A percentile compares a stretch with the other conserved stretches of the same genome.
Evolutionary conservation across 1,140 invertebrate genomes (phyloP).

Genomic region (Notospermus geniculatus): DNA sequence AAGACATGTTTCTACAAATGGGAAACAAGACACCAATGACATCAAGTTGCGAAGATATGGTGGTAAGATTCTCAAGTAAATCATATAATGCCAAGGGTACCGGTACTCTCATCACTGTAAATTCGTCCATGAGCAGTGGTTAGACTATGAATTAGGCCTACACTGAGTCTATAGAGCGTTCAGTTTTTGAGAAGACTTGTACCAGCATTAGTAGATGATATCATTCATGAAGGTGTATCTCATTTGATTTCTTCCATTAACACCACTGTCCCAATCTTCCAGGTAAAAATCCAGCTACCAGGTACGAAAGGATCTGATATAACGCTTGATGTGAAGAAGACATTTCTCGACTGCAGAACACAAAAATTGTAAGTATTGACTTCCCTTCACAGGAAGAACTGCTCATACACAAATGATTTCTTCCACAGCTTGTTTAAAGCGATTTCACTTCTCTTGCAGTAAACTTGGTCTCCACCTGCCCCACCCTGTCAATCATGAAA

Average conservation of each 20-base stretch:
- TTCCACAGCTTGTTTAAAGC: too few species aligned
- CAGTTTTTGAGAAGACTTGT: too few species aligned
- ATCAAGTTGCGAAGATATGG: constrained; percentile 81
- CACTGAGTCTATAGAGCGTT: not conserved
- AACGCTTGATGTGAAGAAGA: constrained; percentile 69
- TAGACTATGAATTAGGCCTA: not conserved
- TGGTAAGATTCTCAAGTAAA: constrained; percentile 50
- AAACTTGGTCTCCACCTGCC: constrained; percentile 71
- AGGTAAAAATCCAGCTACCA: constrained; percentile 70
- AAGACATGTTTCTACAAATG: constrained; percentile 84
- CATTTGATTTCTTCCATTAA: too few species aligned
- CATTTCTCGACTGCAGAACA: constrained; percentile 66
- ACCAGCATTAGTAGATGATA: too few species aligned
- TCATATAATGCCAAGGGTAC: not conserved
- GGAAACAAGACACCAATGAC: constrained; percentile 77
- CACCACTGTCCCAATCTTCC: constrained; percentile 13
- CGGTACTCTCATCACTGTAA: not conserved
- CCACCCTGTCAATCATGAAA: constrained; percentile 75
- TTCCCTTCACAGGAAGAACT: not conserved
- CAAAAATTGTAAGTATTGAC: constrained; percentile 60
- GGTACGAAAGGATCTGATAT: constrained; percentile 67
- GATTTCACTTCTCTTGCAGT: too few species aligned
- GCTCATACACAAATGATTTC: too few species aligned
- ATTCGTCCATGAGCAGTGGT: not conserved
- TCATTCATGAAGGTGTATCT: too few species aligned